Percentiles rank a stretch among this genome's conserved stretches.
phyloP scores from a whole-genome alignment of 2,113 vertebrate species.

The Pteronura brasiliensis region DNA sequence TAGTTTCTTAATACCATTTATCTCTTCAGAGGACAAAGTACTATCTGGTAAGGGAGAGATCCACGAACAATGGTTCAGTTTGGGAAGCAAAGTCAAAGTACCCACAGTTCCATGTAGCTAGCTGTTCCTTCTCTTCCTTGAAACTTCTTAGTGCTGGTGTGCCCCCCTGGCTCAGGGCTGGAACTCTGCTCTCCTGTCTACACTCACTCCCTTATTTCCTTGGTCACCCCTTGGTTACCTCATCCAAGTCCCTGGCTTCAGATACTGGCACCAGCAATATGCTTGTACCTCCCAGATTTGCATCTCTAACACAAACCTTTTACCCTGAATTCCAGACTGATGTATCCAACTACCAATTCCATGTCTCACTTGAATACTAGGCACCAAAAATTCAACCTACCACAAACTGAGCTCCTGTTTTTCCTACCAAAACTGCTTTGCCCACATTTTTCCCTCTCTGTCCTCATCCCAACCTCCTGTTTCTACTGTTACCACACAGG shows the following conservation, averaged over 20 bases:
- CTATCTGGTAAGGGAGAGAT: background rate
- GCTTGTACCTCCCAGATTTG: background rate
- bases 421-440: background rate
- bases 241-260: background rate
- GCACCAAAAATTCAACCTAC: background rate
- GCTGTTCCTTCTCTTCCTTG: background rate
- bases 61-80: background rate
- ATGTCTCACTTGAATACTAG: background rate
- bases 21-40: constrained; percentile 1
- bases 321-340: background rate
- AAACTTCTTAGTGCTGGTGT: background rate
- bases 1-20: background rate
- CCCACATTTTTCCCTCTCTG: background rate
- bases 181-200: background rate
- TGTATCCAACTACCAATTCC: background rate
- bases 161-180: background rate
- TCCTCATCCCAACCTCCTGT: background rate
- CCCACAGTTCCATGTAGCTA: background rate
- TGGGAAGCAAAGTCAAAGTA: constrained; percentile 22
- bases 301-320: background rate
- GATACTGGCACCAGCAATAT: background rate
- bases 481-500: background rate
- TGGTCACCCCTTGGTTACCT: background rate
- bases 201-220: background rate
- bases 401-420: background rate